Base-by-base conservation (phyloP, 2,797 vertebrate genomes). In the Carcharodon carcharias region DNA sequence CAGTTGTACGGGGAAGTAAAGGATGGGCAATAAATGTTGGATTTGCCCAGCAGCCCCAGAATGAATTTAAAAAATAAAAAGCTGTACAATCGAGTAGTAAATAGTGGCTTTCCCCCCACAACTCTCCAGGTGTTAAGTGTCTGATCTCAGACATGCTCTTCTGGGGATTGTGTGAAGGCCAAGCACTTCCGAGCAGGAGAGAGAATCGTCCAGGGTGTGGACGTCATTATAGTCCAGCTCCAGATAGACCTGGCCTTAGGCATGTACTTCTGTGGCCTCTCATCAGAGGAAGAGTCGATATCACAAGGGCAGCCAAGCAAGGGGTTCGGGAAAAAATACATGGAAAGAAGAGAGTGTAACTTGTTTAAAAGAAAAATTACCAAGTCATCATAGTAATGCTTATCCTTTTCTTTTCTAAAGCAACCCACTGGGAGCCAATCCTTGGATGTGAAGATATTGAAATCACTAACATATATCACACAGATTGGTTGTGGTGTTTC, bases 401-500 rank as follows among this genome's bases (percentile, higher is more conserved):
- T 45, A 18, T 18, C 40, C 16, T 85, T 45, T 45, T 85, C 80
- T 85, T 45, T 26, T 45, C 16, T 85, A 50, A 85, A 85, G 80
- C 80, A 85, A 85, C 16, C 45, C 80, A 4, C 23, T 23, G n/a
- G 40, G 80, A 85, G 18, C 80, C 40, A 45, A 85, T 5, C 28
- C 31, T 61, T 91, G 88, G 50, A 91, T 91, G 56, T 35, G 88
- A 35, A 91, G 56, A 61, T 6, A n/a, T 61, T 91, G 54, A 56
- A 14, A 91, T 91, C 56, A 12, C 31, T 91, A 31, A 91, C 88
- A 56, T 91, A 61, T 35, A 91, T 91, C 56, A 91, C 56, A 14
- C 54, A 61, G 88, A 91, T 91, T 91, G 88, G 88, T 56, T 91
- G 88, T 50, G 88, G 88, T 61, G 31, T 91, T 91, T 91, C 88